These are phyloP conservation scores for Luperina testacea DNA, from an alignment of 2,888 invertebrate genomes.

Conservation along the genomic window DNA sequence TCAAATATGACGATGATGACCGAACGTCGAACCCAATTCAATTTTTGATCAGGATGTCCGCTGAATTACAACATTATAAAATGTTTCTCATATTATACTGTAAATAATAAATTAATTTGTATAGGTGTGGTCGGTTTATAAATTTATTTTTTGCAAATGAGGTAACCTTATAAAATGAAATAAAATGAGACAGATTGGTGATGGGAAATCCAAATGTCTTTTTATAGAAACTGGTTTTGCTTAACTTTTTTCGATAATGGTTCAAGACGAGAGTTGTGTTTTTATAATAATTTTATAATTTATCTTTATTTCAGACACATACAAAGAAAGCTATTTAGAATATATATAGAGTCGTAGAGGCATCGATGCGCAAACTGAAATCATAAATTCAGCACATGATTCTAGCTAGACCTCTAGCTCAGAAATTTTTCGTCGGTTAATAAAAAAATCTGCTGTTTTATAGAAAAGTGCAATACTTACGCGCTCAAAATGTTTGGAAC, in stretches of 20 bases:
- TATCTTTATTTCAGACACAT: no score
- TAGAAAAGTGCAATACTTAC: no score
- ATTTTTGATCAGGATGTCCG: conserved; percentile 34
- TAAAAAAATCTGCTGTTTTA: no score
- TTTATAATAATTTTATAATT: no score
- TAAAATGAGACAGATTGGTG: conserved; percentile 13
- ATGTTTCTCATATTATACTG: background rate
- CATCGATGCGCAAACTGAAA: no score
- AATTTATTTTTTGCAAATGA: conserved; percentile 30
- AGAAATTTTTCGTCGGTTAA: no score
- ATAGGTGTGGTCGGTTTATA: background rate
- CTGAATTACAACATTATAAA: conserved; percentile 36
- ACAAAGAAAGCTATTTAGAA: no score
- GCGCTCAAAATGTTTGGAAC: no score
- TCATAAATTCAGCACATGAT: no score
- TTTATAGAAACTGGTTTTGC: background rate
- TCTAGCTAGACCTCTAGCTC: no score
- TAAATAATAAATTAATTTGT: conserved; percentile 26
- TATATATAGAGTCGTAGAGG: no score
- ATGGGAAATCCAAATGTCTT: conserved; percentile 15
- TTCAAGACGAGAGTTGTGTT: background rate
- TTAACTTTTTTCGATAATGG: background rate
- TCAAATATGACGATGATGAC: conserved; percentile 36
- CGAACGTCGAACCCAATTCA: conserved; percentile 18
- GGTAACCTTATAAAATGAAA: background rate